Evolutionary conservation across 2,888 invertebrate species (phyloP).

Genomic region (Pyrrhosoma nymphula): DNA sequence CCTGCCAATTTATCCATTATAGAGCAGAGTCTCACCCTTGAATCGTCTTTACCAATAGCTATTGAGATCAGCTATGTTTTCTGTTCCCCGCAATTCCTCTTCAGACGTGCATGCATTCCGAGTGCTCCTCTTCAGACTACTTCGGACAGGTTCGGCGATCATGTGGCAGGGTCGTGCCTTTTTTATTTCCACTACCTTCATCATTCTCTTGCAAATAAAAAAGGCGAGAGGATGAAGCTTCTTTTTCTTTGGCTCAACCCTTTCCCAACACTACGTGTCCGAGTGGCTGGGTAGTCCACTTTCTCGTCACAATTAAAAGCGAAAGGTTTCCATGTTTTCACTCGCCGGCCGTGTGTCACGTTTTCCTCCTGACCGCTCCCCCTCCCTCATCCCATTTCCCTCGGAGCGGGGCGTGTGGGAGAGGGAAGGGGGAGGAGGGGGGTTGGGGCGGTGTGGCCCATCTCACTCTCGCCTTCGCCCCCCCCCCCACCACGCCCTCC

Average conservation of each 20-base stretch:
- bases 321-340: constrained; percentile 64
- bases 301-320: constrained; percentile 66
- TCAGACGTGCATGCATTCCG: not conserved
- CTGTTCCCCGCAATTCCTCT: too few species aligned
- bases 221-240: not conserved
- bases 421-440: not conserved
- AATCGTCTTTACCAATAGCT: too few species aligned
- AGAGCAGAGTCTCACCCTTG: too few species aligned
- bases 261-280: not conserved
- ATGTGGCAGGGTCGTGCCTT: not conserved
- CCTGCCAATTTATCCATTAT: too few species aligned
- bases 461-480: not conserved
- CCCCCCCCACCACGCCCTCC: not conserved
- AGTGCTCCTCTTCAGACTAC: not conserved
- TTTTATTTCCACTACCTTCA: not conserved
- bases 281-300: constrained; percentile 21
- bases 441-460: not conserved
- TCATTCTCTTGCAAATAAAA: not conserved
- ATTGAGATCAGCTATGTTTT: not conserved
- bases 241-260: not conserved
- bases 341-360: constrained; percentile 55
- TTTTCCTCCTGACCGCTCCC: constrained; percentile 20
- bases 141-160: not conserved
- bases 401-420: too few species aligned
- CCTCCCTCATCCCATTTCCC: not conserved